Evolutionary conservation across 2,888 invertebrate species (phyloP).

Genomic region (Stenolophus ochropezus): DNA sequence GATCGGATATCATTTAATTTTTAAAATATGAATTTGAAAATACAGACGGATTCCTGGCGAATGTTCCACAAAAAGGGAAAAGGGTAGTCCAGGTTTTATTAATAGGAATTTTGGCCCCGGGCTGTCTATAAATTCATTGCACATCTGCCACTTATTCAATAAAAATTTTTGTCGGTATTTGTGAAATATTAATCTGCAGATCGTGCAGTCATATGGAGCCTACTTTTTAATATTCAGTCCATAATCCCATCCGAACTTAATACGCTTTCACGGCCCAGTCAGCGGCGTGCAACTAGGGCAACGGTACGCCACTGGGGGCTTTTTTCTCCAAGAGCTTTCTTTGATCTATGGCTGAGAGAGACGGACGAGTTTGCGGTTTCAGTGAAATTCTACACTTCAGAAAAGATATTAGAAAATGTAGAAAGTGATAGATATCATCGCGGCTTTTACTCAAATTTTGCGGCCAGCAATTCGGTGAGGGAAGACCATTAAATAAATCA

Average conservation of each 20-base stretch:
- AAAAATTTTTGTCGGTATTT: constrained; percentile 28
- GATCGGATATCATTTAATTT: too few species aligned
- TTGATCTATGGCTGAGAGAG: not conserved
- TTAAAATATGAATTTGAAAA: not conserved
- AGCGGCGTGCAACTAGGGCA: not conserved
- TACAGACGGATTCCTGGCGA: not conserved
- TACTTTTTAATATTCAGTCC: constrained; percentile 47
- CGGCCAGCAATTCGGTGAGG: not conserved
- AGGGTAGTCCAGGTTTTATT: not conserved
- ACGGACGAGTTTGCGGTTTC: not conserved
- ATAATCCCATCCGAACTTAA: constrained; percentile 31
- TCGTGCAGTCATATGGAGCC: constrained; percentile 29
- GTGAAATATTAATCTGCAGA: constrained; percentile 37
- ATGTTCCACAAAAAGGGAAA: not conserved
- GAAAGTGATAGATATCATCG: not conserved
- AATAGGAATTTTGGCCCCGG: not conserved
- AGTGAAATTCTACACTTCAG: not conserved
- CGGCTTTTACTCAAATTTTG: not conserved
- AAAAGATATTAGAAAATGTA: not conserved
- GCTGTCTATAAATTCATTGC: constrained; percentile 24
- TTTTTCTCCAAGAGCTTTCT: not conserved
- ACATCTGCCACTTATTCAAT: constrained; percentile 47
- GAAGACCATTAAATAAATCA: too few species aligned
- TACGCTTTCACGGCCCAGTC: constrained; percentile 23
- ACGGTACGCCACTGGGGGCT: not conserved